These are phyloP conservation scores for Trichosurus vulpecula DNA, from an alignment of 2,797 vertebrate genomes.

Conservation along the genomic window DNA sequence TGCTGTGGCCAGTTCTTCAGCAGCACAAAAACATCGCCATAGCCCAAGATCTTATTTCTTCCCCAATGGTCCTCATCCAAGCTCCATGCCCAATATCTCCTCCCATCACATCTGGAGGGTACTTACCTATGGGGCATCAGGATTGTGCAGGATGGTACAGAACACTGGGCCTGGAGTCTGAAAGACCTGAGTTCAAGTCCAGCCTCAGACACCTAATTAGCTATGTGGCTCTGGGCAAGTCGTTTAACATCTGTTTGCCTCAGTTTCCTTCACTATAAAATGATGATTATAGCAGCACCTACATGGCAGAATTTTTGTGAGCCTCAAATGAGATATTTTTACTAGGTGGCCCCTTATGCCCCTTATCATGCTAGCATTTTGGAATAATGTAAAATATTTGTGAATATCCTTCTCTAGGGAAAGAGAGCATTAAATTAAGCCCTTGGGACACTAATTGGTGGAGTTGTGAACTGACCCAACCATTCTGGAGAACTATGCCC, in stretches of 20 bases:
- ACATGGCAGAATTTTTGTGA: not conserved
- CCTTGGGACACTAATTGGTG: not conserved
- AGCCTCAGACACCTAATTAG: not conserved
- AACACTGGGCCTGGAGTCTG: not conserved
- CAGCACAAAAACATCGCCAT: not conserved
- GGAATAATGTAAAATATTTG: not conserved
- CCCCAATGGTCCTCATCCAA: not conserved
- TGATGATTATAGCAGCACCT: not conserved
- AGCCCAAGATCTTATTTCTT: not conserved
- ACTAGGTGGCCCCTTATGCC: not conserved
- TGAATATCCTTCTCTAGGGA: not conserved
- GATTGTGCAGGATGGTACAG: not conserved
- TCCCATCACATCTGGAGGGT: not conserved
- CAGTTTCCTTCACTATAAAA: not conserved
- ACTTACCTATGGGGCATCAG: not conserved
- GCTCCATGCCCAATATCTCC: not conserved
- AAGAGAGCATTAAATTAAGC: not conserved
- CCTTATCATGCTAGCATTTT: not conserved
- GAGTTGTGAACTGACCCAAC: not conserved
- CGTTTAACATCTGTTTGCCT: not conserved
- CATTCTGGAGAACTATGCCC: not conserved
- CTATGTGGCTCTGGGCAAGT: not conserved
- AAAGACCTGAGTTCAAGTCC: not conserved
- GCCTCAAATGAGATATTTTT: not conserved
- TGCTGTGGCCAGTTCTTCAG: not conserved